Evolutionary conservation across 2,797 vertebrate genomes (phyloP).

Genomic region (Margarornis squamiger): DNA sequence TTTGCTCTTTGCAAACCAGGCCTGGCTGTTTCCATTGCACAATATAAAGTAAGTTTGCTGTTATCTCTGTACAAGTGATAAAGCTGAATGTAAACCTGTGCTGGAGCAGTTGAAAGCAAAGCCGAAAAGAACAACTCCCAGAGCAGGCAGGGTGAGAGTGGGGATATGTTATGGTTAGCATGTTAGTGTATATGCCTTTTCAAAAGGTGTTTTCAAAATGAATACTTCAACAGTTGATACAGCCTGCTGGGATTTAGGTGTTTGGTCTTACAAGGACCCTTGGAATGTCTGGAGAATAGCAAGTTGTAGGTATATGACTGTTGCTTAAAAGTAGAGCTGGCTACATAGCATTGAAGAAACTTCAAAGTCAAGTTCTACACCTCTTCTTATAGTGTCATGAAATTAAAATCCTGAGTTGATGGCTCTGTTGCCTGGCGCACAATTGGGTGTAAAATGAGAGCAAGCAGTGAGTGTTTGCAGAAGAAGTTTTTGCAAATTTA

Average conservation of each 20-base stretch:
- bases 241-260: background rate
- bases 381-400: background rate
- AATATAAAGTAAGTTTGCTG: background rate
- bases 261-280: background rate
- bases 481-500: background rate
- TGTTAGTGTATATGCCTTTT: background rate
- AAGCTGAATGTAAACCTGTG: background rate
- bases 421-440: background rate
- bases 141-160: background rate
- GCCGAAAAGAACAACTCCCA: background rate
- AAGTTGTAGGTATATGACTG: background rate
- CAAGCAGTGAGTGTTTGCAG: background rate
- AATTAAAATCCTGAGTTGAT: background rate
- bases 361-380: background rate
- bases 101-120: background rate
- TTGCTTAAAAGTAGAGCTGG: background rate
- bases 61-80: constrained; percentile 39
- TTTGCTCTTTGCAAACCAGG: background rate
- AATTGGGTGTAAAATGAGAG: background rate
- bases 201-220: background rate
- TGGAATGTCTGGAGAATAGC: background rate
- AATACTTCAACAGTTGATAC: background rate
- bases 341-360: background rate
- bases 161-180: background rate
- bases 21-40: background rate